Evolutionary conservation across 1,140 invertebrate species (phyloP).

Genomic region (Pararge aegeria): DNA sequence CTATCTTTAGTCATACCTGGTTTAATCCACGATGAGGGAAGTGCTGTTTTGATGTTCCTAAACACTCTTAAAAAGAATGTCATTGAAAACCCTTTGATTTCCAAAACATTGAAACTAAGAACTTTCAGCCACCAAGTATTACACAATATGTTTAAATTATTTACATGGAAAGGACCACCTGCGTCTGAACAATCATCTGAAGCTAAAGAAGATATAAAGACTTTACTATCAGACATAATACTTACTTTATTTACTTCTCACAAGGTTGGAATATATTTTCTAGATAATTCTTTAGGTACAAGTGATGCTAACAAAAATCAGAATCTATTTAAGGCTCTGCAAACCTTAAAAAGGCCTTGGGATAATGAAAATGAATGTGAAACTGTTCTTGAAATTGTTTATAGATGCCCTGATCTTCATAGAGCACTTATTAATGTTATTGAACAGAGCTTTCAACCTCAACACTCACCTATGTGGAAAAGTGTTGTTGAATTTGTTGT

Average conservation of each 20-base stretch:
- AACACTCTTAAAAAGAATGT: constrained; percentile 85
- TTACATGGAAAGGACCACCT: constrained; percentile 87
- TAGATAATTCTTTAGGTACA: constrained; percentile 81
- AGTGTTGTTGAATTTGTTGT: constrained; percentile 78
- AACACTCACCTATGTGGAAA: constrained; percentile 81
- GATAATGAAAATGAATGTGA: constrained; percentile 83
- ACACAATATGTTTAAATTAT: constrained; percentile 84
- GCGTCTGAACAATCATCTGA: constrained; percentile 69
- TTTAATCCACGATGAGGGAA: constrained; percentile 83
- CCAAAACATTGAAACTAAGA: constrained; percentile 87
- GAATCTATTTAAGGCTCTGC: constrained; percentile 82
- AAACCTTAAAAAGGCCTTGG: constrained; percentile 83
- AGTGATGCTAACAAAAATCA: constrained; percentile 82
- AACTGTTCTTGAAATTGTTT: constrained; percentile 83
- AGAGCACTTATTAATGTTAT: constrained; percentile 81
- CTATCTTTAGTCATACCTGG: constrained; percentile 83
- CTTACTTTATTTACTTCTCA: constrained; percentile 84
- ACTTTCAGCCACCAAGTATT: constrained; percentile 85
- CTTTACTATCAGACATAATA: constrained; percentile 84
- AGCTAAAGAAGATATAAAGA: constrained; percentile 80
- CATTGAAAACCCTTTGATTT: constrained; percentile 83
- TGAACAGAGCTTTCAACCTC: constrained; percentile 81
- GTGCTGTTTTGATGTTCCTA: constrained; percentile 83
- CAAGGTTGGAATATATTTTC: constrained; percentile 85
- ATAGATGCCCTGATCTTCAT: constrained; percentile 86